Evolutionary conservation across 2,797 vertebrate genomes (phyloP), one percentile per base, ranked within the genome.

Genomic region (Strix occidentalis): DNA sequence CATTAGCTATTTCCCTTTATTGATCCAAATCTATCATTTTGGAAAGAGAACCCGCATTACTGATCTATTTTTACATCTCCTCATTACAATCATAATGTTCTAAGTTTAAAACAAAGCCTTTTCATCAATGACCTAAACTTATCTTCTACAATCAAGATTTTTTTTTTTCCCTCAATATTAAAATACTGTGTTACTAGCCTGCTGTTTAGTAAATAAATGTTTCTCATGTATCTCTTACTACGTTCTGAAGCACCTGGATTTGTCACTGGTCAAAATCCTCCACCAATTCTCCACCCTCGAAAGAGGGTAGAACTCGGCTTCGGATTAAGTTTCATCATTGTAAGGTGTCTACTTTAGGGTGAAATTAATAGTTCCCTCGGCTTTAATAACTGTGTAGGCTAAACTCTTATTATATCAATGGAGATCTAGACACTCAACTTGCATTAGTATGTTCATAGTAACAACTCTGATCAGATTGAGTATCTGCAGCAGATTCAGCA

Each of bases 241-340:
- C 0, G 4, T 35, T 37, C 41, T 48, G 10, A 70, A 85, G 33
- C 24, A 88, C 21, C 5, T 64, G 33, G 16, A 79, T 68, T 66
- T 58, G 7, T 50, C 57, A 78, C 13, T 26, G 19, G 17, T 29
- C 43, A 63, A 81, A 78, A 93, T 31, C 35, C 16, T 87, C 28
- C 24, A 54, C 8, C 35, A 72, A 48, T 64, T 58, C 51, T 74
- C 39, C 48, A 53, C 8, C 9, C 25, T 41, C 0, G 0, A 13
- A 66, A 51, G 9, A n/a, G 6, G 5, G 31, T 1, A 61, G n/a
- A 84, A 61, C 37, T 58, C 63, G 79, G 21, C 25, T 35, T 75
- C 61, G 61, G 24, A 35, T 63, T 57, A 84, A 74, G 24, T 78
- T 64, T n/a, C 17, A 46, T 33, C 72, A 17, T 33, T 48, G 1